Evolutionary conservation across 2,888 invertebrate genomes (phyloP), one percentile per base, ranked within the genome.

Genomic region (Drosophila vallismaia): DNA sequence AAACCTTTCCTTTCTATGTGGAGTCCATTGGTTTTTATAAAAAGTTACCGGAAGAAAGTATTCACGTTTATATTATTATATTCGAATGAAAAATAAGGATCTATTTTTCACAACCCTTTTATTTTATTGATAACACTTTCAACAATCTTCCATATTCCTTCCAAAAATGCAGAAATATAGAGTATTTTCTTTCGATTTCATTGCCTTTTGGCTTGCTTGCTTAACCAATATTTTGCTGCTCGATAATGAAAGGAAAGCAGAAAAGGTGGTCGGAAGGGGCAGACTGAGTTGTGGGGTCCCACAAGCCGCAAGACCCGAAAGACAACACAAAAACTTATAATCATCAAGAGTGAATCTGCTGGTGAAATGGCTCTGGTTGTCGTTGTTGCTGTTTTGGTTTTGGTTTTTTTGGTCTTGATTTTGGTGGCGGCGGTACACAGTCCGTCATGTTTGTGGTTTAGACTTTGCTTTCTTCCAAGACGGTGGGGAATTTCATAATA

Each of bases 191-290:
- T 84, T 81, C 87, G 85, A 86, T 81, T 81, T 84, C 87, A 84
- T 81, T 81, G 81, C 80, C 74, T 74, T 59, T 73, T 84, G 54
- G 42, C 14, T 45, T 68, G 83, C 86, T 83, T 85, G 86, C 73
- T 82, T 79, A 82, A 88, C 83, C 86, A 88, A 88, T 83, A 83
- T 85, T 86, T 87, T 86, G 85, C 87, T 75, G 81, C 85, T 86
- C 86, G 70, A 88, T 88, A 83, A 82, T 83, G 86, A 83, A 83
- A 88, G 88, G 83, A 88, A 88, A 88, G 83, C 86, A 87, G 81
- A 82, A 81, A 67, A 72, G 74, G 59, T 66, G 50, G 64, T 29
- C 67, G 26, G 44, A 9, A 48, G 40, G 24, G 28, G 44, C 31
- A 12, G 44, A 9, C 24, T 33, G 33, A 44, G 67, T 12, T 66